phyloP scores from a whole-genome alignment of 2,797 vertebrate genomes.

The Galagoides demidoff region DNA sequence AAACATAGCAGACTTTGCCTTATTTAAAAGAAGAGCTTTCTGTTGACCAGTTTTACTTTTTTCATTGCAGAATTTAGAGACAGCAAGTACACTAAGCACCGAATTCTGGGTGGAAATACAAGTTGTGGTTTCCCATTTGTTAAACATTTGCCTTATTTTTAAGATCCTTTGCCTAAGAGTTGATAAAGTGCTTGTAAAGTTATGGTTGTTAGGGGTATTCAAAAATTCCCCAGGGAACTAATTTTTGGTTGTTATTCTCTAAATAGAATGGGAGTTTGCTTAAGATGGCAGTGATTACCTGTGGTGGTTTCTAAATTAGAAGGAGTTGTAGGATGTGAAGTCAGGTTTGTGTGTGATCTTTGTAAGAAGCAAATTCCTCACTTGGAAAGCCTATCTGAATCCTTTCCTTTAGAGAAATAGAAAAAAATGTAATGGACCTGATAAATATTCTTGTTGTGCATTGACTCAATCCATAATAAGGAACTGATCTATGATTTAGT shows the following conservation, averaged over 20 bases:
- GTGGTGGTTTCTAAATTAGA: constrained; percentile 54
- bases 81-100: constrained; percentile 61
- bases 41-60: constrained; percentile 53
- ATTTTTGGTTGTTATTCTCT: background rate
- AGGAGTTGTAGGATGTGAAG: background rate
- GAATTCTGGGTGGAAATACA: constrained; percentile 78
- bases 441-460: background rate
- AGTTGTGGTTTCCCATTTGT: constrained; percentile 72
- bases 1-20: background rate
- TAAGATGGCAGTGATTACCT: constrained; percentile 9
- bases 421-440: background rate
- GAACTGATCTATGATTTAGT: background rate
- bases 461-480: background rate
- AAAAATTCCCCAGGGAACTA: constrained; percentile 57
- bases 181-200: constrained; percentile 70
- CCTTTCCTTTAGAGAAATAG: constrained; percentile 45
- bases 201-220: constrained; percentile 62
- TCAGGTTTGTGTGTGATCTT: constrained; percentile 58
- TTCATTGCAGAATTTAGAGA: constrained; percentile 75
- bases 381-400: background rate
- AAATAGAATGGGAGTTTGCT: background rate
- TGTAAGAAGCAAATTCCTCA: constrained; percentile 60
- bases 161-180: constrained; percentile 69
- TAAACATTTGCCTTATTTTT: constrained; percentile 75
- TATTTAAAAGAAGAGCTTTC: constrained; percentile 33